Evolutionary conservation across 1,140 invertebrate species (phyloP).

Genomic region (Papilio polyxenes): DNA sequence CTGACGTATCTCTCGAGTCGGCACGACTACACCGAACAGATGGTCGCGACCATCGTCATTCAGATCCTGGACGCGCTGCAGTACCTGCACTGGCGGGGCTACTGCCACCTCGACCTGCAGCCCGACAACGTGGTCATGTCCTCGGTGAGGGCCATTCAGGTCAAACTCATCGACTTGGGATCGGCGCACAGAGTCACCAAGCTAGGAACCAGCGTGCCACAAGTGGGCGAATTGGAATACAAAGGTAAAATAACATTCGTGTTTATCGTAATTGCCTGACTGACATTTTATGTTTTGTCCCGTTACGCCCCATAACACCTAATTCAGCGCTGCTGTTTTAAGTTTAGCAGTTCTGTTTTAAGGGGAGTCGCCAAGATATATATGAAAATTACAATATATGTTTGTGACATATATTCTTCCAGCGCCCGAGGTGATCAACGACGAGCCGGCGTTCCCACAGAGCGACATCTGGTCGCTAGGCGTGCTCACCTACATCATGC

Average conservation of each 20-base stretch:
- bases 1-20: slow-evolving; percentile 92
- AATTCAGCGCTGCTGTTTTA: no score
- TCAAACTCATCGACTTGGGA: slow-evolving; percentile 97
- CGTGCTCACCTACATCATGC: slow-evolving; percentile 94
- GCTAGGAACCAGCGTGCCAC: slow-evolving; percentile 86
- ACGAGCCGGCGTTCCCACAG: slow-evolving; percentile 91
- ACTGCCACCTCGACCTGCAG: slow-evolving; percentile 96
- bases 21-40: slow-evolving; percentile 95
- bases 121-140: slow-evolving; percentile 98
- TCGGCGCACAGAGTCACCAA: slow-evolving; percentile 90
- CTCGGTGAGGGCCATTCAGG: slow-evolving; percentile 89
- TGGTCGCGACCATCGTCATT: slow-evolving; percentile 90
- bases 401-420: slow-evolving; percentile 43
- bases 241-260: slow-evolving; percentile 79
- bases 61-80: slow-evolving; percentile 93
- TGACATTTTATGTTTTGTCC: not conserved
- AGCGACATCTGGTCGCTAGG: slow-evolving; percentile 98
- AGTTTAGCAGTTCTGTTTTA: no score
- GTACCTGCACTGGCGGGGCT: slow-evolving; percentile 95
- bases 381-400: no score
- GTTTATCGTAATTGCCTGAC: slow-evolving; percentile 17
- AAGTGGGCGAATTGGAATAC: slow-evolving; percentile 86
- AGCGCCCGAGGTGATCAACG: slow-evolving; percentile 96
- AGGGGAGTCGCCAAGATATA: no score
- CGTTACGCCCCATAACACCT: no score